A percentile compares a stretch with the other conserved stretches of the same genome.
Evolutionary conservation across 1,140 invertebrate genomes (phyloP).

Genomic region (Carposina sasakii): DNA sequence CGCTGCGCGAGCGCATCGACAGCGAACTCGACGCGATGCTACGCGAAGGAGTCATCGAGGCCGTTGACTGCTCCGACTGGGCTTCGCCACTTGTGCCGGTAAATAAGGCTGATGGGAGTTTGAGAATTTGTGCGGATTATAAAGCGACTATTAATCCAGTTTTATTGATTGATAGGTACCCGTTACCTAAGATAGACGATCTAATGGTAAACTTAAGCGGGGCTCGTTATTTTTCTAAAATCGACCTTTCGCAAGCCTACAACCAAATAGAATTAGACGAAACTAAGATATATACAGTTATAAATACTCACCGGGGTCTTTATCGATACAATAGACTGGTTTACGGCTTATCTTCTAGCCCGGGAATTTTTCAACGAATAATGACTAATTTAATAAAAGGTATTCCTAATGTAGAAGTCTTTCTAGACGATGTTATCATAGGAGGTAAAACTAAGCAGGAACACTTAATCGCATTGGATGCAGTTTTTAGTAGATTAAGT

Average conservation of each 20-base stretch:
- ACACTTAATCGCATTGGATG: not conserved
- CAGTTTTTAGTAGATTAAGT: not conserved
- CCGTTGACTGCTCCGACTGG: too few relatives aligned
- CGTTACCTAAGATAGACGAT: not conserved
- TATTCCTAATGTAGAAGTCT: not conserved
- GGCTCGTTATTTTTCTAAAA: too few relatives aligned
- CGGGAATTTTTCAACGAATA: not conserved
- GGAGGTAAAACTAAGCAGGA: not conserved
- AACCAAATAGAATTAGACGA: not conserved
- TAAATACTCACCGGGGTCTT: not conserved
- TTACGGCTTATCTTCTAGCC: not conserved
- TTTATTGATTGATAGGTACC: not conserved
- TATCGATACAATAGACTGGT: constrained; percentile 1
- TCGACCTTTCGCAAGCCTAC: too few relatives aligned
- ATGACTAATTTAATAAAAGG: not conserved
- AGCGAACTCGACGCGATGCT: too few relatives aligned
- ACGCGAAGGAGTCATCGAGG: too few relatives aligned
- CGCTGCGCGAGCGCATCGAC: too few relatives aligned
- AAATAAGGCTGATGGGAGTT: too few relatives aligned
- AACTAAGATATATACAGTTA: not conserved
- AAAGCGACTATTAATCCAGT: not conserved
- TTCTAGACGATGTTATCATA: constrained; percentile 1
- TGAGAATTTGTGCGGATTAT: not conserved
- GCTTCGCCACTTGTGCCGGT: too few relatives aligned
- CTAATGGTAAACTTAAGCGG: too few relatives aligned